A percentile compares a stretch with the other conserved stretches of the same genome.
Conservation (phyloP, 1,140 invertebrate species). For the Drosophila sp. region DNA sequence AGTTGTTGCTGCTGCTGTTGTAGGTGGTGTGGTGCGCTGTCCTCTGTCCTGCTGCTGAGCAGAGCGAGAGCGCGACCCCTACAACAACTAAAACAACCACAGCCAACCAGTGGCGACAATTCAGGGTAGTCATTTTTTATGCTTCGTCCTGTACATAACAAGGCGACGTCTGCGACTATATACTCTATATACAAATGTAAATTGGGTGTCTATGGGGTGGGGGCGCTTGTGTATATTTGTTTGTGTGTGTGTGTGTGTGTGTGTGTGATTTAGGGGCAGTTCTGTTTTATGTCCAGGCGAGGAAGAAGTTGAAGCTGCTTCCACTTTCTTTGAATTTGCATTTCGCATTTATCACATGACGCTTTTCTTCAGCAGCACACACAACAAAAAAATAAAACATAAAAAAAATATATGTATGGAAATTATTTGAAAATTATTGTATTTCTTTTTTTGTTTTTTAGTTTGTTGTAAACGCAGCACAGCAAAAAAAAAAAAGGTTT, state of each 20-base stretch:
- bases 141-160: constrained; percentile 32
- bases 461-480: neutral
- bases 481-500: constrained; percentile 31
- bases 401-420: constrained; percentile 35
- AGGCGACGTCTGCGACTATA: neutral
- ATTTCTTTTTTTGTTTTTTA: neutral
- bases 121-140: constrained; percentile 61
- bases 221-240: neutral
- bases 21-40: constrained; percentile 2
- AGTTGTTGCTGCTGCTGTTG: constrained; percentile 16
- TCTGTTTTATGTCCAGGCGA: constrained; percentile 18
- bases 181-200: constrained; percentile 11
- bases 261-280: constrained; percentile 17
- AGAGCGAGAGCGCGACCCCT: constrained; percentile 22
- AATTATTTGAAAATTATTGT: constrained; percentile 13
- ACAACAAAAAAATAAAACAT: constrained; percentile 40
- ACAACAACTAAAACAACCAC: constrained; percentile 18
- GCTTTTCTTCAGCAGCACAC: constrained; percentile 24
- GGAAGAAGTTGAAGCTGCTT: neutral
- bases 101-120: constrained; percentile 53
- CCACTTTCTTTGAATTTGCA: constrained; percentile 18
- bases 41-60: constrained; percentile 12
- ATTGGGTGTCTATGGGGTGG: constrained; percentile 16
- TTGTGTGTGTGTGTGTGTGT: constrained; percentile 4
- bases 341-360: constrained; percentile 22